phyloP scores from a whole-genome alignment of 1,140 invertebrate genomes.

The Ctenoplectra terminalis region DNA sequence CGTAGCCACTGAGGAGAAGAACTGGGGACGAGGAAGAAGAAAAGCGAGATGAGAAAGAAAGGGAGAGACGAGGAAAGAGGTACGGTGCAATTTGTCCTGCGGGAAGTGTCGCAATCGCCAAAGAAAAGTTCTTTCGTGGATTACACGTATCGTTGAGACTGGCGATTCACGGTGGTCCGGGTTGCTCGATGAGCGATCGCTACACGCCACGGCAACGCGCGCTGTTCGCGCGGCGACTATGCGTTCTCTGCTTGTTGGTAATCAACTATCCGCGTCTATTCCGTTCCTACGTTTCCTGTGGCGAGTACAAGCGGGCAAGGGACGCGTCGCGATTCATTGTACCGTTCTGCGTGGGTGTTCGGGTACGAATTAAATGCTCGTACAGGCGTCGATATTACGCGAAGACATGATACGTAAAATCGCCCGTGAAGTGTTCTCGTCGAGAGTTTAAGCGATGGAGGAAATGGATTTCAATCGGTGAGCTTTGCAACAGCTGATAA shows the following conservation, averaged over 20 bases:
- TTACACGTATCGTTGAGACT: slow-evolving; percentile 41
- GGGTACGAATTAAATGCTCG: slow-evolving; percentile 36
- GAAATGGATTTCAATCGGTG: too few relatives aligned
- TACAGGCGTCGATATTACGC: slow-evolving; percentile 13
- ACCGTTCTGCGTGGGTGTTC: slow-evolving; percentile 18
- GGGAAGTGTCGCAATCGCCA: slow-evolving; percentile 50
- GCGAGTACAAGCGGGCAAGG: slow-evolving; percentile 39
- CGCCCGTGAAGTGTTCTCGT: too few relatives aligned
- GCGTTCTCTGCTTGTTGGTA: slow-evolving; percentile 49
- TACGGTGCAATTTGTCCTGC: slow-evolving; percentile 52
- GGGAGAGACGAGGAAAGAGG: slow-evolving; percentile 26
- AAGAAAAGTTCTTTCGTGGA: slow-evolving; percentile 44
- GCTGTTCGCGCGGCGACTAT: slow-evolving; percentile 49
- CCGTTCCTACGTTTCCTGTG: slow-evolving; percentile 34
- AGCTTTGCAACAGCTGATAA: too few relatives aligned
- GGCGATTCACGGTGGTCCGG: slow-evolving; percentile 47
- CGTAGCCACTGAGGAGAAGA: slow-evolving; percentile 18
- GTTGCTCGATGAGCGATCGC: slow-evolving; percentile 60
- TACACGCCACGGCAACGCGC: slow-evolving; percentile 56
- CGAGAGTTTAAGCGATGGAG: too few relatives aligned
- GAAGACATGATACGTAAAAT: background rate
- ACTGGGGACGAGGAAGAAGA: too few relatives aligned
- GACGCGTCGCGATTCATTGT: slow-evolving; percentile 33
- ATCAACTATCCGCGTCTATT: slow-evolving; percentile 62
- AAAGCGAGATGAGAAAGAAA: background rate